phyloP scores from a whole-genome alignment of 2,888 invertebrate genomes.

The Meta bourneti region DNA sequence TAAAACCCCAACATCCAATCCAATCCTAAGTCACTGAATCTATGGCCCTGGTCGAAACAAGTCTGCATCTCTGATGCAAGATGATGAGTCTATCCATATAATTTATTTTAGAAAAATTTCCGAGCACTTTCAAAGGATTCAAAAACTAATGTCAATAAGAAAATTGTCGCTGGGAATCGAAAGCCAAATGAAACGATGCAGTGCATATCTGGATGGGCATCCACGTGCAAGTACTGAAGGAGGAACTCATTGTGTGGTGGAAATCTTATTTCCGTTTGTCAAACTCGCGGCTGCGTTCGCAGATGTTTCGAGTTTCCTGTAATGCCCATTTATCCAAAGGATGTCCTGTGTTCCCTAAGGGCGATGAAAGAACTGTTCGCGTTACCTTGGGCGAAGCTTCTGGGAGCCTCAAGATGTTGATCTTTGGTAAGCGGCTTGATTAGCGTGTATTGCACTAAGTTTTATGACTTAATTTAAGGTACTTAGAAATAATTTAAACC shows the following conservation, averaged over 20 bases:
- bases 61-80: too few species aligned
- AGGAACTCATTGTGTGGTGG: not conserved
- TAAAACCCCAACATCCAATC: too few species aligned
- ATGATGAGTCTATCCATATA: too few species aligned
- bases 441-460: not conserved
- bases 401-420: conserved; percentile 7
- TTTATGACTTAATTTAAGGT: not conserved
- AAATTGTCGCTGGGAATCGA: not conserved
- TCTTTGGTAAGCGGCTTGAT: not conserved
- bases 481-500: not conserved
- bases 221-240: too few species aligned
- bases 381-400: conserved; percentile 44
- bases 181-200: not conserved
- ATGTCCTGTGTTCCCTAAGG: conserved; percentile 54
- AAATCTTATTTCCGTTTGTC: conserved; percentile 46
- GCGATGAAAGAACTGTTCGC: conserved; percentile 28
- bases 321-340: conserved; percentile 40
- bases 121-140: too few species aligned
- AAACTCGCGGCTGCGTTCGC: conserved; percentile 14
- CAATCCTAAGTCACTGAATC: too few species aligned
- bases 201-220: too few species aligned
- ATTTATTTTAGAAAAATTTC: too few species aligned
- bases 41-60: too few species aligned
- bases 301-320: conserved; percentile 68
- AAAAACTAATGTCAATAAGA: too few species aligned